Conservation (phyloP, 2,888 invertebrate genomes). For the Colostygia pectinataria region DNA sequence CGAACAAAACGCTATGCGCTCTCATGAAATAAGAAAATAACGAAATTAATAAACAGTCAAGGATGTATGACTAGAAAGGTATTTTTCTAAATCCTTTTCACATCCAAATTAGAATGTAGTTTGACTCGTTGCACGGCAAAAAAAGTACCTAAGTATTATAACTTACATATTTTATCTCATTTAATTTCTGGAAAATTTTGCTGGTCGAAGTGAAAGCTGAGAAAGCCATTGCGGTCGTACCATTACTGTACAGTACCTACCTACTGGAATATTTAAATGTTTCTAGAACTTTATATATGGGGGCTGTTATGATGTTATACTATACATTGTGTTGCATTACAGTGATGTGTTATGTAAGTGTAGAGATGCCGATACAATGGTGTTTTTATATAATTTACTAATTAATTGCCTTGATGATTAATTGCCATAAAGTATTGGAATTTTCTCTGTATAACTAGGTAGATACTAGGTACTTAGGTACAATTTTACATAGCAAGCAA, state of each 20-base stretch:
- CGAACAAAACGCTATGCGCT: conserved; percentile 3
- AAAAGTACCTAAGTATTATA: background rate
- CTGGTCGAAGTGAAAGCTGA: conserved; percentile 33
- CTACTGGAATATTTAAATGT: conserved; percentile 24
- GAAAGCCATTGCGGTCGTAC: conserved; percentile 23
- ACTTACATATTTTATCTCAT: background rate
- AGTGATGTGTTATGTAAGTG: conserved; percentile 6
- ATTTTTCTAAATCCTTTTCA: background rate
- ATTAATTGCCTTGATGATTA: background rate
- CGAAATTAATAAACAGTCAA: background rate
- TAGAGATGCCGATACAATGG: conserved; percentile 8
- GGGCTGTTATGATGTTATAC: conserved; percentile 6
- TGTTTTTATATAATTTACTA: conserved; percentile 3
- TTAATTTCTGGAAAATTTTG: conserved; percentile 33
- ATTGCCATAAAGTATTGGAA: background rate
- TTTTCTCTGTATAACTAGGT: background rate
- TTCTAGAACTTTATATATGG: conserved; percentile 18
- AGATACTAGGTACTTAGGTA: no score
- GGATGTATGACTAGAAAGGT: background rate
- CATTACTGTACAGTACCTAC: conserved; percentile 16
- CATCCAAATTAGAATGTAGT: conserved; percentile 21
- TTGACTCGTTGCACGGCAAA: conserved; percentile 20
- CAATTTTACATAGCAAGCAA: no score
- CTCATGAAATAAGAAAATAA: background rate
- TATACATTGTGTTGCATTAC: conserved; percentile 1